Base-by-base conservation (phyloP, 2,888 invertebrate genomes). In the Oscheius onirici region DNA sequence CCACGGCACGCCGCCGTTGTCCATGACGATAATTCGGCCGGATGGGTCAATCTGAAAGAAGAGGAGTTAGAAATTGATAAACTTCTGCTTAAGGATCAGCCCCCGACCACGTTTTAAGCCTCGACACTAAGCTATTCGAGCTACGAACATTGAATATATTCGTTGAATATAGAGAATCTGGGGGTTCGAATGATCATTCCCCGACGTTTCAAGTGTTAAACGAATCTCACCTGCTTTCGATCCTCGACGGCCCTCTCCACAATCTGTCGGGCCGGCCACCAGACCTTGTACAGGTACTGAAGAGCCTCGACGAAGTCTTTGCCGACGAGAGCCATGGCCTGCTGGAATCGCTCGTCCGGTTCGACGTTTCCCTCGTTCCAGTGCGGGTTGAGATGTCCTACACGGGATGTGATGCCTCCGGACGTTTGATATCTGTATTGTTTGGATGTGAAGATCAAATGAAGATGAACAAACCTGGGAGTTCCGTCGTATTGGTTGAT, bases 201-300 rank as follows among this genome's bases (percentile, higher is more conserved):
- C n/a, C n/a, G n/a, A n/a, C n/a, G n/a, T n/a, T n/a, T 20, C 15
- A 58, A 58, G 20, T n/a, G 20, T 13, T 3, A 28, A 5, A 28
- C 11, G 20, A 66, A 40, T 22, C 60, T n/a, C 71, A 88, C 88
- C 80, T 89, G 84, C 65, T 83, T 91, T 34, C 95, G 90, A 3
- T 91, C 90, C 65, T 92, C 89, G 17, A 97, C 87, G 0, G 95
- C 92, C n/a, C 91, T 88, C 72, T 91, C 91, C 0, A 97, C 94
- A 75, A 92, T 90, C 70, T 91, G 90, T 75, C 93, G 91, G 0
- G 94, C 95, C n/a, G 95, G 94, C 88, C 94, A 91, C 96, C 95
- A 97, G 3, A 80, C 80, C 22, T 91, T 90, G 57, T 91, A 91
- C 76, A 90, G 85, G 91, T 90, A 89, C 66, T 89, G 60, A 0